These are phyloP conservation scores for Athrips mouffetella DNA, from an alignment of 2,888 invertebrate species.

Conservation along the genomic window DNA sequence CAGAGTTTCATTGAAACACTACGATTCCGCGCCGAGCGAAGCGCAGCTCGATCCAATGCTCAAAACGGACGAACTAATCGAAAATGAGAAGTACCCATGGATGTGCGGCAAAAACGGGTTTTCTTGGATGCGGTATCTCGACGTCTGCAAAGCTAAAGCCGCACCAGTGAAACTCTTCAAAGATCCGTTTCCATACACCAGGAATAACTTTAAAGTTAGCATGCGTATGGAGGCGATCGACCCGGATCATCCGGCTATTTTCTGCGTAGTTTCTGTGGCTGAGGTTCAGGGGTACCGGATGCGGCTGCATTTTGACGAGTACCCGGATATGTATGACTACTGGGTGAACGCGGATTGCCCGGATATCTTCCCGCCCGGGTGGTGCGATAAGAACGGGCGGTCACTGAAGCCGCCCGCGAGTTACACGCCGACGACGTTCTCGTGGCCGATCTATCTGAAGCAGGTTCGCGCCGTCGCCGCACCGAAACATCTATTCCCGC, in stretches of 20 bases:
- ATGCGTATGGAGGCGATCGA: constrained; percentile 97
- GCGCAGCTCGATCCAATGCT: constrained; percentile 39
- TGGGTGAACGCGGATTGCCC: constrained; percentile 96
- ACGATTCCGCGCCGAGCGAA: constrained; percentile 44
- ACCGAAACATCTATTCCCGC: constrained; percentile 86
- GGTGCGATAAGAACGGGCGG: constrained; percentile 92
- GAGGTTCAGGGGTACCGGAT: constrained; percentile 90
- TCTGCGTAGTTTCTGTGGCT: constrained; percentile 91
- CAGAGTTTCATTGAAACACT: constrained; percentile 42
- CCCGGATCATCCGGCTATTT: constrained; percentile 92
- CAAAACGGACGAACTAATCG: constrained; percentile 50
- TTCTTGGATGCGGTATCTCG: constrained; percentile 87
- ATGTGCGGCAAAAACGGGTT: constrained; percentile 85
- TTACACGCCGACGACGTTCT: constrained; percentile 80
- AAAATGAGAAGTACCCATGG: constrained; percentile 81
- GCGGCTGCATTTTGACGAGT: constrained; percentile 94
- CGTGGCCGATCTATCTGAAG: constrained; percentile 90
- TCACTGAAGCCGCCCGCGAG: constrained; percentile 88
- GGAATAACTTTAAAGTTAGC: constrained; percentile 88
- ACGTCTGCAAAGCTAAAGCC: constrained; percentile 83
- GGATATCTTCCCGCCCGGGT: constrained; percentile 95
- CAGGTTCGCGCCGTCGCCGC: constrained; percentile 86
- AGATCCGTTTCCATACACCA: constrained; percentile 85
- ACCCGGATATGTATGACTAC: constrained; percentile 91
- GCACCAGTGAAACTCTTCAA: constrained; percentile 88